A percentile compares a stretch with the other conserved stretches of the same genome.
Evolutionary conservation across 2,888 invertebrate genomes (phyloP).

Genomic region (Cantharis nigra): DNA sequence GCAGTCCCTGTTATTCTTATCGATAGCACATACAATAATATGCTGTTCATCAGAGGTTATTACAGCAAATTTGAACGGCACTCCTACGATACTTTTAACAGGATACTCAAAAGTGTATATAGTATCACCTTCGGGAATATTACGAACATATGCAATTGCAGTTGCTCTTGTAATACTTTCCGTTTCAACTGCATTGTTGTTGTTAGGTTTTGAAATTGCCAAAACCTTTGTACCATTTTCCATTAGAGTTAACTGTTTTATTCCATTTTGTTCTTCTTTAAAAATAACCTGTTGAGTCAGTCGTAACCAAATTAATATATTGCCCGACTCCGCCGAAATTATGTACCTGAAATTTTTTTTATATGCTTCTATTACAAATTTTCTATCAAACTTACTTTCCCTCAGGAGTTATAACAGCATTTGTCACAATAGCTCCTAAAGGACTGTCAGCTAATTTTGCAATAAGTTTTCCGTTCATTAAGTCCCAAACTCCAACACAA

Average conservation of each 20-base stretch:
- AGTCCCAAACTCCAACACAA: constrained; percentile 94
- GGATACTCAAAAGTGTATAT: constrained; percentile 84
- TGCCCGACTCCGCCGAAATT: constrained; percentile 90
- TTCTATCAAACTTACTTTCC: constrained; percentile 63
- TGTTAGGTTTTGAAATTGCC: constrained; percentile 72
- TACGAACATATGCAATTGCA: constrained; percentile 71
- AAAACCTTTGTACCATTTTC: constrained; percentile 77
- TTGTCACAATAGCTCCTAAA: constrained; percentile 91
- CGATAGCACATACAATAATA: constrained; percentile 79
- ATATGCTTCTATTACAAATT: background rate
- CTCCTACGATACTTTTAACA: constrained; percentile 70
- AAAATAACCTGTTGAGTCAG: constrained; percentile 75
- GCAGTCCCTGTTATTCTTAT: constrained; percentile 80
- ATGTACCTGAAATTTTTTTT: constrained; percentile 62
- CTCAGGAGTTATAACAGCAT: constrained; percentile 84
- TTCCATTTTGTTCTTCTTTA: constrained; percentile 81
- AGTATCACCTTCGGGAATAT: constrained; percentile 78
- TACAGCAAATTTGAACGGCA: constrained; percentile 75
- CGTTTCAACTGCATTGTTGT: constrained; percentile 68
- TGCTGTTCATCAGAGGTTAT: constrained; percentile 82
- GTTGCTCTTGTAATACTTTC: constrained; percentile 60
- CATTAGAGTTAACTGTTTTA: constrained; percentile 75
- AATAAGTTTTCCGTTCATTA: constrained; percentile 81
- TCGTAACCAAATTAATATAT: constrained; percentile 87
- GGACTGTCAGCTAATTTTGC: constrained; percentile 90